A percentile compares a stretch with the other conserved stretches of the same genome.
Conservation (phyloP, 2,888 invertebrate species). For the Leptinotarsa peninsularis region DNA sequence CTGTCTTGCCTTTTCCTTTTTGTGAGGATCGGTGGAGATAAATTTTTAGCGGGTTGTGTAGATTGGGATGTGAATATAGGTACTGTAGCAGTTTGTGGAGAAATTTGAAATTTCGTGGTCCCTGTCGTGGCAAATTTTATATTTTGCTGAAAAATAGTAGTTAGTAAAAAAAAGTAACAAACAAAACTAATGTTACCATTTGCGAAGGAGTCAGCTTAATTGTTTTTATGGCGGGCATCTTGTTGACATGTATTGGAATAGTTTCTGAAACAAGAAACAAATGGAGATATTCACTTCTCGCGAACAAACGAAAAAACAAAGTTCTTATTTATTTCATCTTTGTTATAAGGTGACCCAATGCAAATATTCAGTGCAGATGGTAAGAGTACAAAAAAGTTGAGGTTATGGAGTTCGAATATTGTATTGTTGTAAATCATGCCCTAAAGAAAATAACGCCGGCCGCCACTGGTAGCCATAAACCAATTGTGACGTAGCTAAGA, state of each 20-base stretch:
- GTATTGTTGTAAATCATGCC: no score
- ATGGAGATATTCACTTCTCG: no score
- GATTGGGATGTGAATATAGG: slow-evolving; percentile 47
- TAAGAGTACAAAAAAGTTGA: no score
- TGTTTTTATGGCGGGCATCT: slow-evolving; percentile 69
- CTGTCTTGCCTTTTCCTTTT: slow-evolving; percentile 71
- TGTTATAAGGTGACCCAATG: no score
- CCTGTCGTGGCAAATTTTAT: slow-evolving; percentile 58
- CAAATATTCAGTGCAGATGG: no score
- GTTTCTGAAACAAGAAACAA: slow-evolving; percentile 56
- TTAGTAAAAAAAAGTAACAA: slow-evolving; percentile 23
- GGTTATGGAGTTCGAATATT: no score
- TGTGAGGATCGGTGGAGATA: slow-evolving; percentile 72
- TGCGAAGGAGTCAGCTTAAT: slow-evolving; percentile 69
- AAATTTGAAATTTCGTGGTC: slow-evolving; percentile 40
- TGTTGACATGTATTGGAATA: slow-evolving; percentile 69
- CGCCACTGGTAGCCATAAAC: no score
- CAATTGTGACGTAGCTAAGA: no score
- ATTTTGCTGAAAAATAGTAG: slow-evolving; percentile 57
- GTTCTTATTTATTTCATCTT: no score
- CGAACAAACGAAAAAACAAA: no score
- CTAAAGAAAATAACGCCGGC: no score
- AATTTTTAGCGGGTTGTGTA: slow-evolving; percentile 62
- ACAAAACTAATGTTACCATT: slow-evolving; percentile 62
- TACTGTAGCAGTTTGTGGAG: slow-evolving; percentile 38